Percentiles rank a stretch among this genome's conserved stretches.
These are phyloP conservation scores for Mamestra brassicae DNA, from an alignment of 2,888 invertebrate genomes.

Conservation along the genomic window DNA sequence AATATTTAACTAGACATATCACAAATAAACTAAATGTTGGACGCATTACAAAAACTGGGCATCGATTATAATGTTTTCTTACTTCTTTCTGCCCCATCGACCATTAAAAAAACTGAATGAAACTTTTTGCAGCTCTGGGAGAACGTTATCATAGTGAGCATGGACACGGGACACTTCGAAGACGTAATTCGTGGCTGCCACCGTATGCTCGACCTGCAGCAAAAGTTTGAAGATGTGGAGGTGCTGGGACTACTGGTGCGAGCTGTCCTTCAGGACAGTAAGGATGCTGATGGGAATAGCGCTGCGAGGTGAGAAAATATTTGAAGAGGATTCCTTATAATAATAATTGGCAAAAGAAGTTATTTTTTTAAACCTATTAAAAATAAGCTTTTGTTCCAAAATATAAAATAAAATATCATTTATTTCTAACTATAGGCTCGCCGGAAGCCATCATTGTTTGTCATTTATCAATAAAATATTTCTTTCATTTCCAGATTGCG, in stretches of 20 bases:
- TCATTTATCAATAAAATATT: neutral
- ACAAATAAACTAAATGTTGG: no score
- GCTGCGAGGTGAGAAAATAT: constrained; percentile 76
- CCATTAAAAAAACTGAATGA: neutral
- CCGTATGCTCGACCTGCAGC: constrained; percentile 96
- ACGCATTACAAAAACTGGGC: no score
- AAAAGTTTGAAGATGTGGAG: constrained; percentile 94
- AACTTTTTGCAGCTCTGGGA: constrained; percentile 94
- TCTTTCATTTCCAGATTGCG: constrained; percentile 79
- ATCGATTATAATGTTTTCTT: no score
- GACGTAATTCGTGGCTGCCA: constrained; percentile 96
- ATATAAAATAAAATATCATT: no score
- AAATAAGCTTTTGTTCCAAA: no score
- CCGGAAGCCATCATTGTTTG: no score
- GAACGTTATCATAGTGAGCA: constrained; percentile 96
- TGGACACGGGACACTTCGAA: constrained; percentile 96
- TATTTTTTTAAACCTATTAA: no score
- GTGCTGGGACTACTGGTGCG: constrained; percentile 94
- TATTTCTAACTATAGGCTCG: no score
- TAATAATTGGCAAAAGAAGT: no score
- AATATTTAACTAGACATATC: no score
- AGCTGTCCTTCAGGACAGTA: constrained; percentile 92
- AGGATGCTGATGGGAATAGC: constrained; percentile 91
- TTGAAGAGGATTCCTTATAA: neutral
- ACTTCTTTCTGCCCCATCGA: neutral